phyloP scores from a whole-genome alignment of 2,888 invertebrate genomes.

The Noctua janthe region DNA sequence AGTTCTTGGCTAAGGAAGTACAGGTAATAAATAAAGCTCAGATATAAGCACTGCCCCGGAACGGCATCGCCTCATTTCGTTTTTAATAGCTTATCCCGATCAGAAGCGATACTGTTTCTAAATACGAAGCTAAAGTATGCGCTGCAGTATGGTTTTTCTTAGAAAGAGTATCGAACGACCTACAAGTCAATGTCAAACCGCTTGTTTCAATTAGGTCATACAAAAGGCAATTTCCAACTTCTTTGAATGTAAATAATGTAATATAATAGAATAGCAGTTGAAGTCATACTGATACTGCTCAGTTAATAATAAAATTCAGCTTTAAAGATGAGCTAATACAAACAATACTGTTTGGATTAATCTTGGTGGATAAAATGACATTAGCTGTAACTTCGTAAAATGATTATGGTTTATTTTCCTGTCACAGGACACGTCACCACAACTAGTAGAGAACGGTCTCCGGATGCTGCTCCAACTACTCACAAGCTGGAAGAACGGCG shows the following conservation, averaged over 20 bases:
- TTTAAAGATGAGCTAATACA: no score
- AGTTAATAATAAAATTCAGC: not conserved
- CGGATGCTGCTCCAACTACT: slow-evolving; percentile 97
- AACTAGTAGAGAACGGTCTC: slow-evolving; percentile 97
- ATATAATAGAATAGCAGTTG: not conserved
- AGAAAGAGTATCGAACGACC: not conserved
- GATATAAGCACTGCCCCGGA: not conserved
- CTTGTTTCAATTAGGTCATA: not conserved
- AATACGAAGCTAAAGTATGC: not conserved
- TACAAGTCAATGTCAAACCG: not conserved
- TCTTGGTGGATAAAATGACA: not conserved
- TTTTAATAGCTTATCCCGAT: not conserved
- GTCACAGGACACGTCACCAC: slow-evolving; percentile 94
- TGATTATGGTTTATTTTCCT: slow-evolving; percentile 1
- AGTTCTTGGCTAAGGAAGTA: slow-evolving; percentile 98
- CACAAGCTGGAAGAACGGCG: slow-evolving; percentile 97
- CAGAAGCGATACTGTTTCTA: not conserved
- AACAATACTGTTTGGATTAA: not conserved
- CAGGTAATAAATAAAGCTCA: slow-evolving; percentile 81
- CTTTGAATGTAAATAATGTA: not conserved
- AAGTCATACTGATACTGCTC: not conserved
- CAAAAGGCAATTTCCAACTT: not conserved
- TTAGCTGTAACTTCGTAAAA: not conserved
- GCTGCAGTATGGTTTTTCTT: not conserved
- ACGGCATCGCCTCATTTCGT: not conserved